A percentile compares a stretch with the other conserved stretches of the same genome.
These are phyloP conservation scores for Pleuronectes platessa DNA, from an alignment of 2,113 vertebrate genomes.

Conservation along the genomic window DNA sequence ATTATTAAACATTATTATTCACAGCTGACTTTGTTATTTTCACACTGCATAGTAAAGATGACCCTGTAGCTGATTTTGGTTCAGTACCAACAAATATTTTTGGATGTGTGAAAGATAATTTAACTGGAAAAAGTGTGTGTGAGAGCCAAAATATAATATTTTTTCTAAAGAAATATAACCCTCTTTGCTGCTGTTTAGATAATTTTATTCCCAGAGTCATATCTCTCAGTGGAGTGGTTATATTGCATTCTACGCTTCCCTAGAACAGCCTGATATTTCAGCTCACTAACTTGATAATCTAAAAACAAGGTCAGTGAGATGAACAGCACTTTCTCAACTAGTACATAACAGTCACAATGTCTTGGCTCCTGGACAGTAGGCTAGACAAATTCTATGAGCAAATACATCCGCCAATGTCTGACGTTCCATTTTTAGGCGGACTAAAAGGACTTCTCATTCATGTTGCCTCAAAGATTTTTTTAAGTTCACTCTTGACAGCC, in stretches of 20 bases:
- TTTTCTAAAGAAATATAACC: neutral
- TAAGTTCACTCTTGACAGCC: too few species aligned
- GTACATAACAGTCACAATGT: neutral
- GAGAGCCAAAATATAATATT: neutral
- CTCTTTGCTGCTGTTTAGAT: neutral
- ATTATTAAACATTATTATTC: too few species aligned
- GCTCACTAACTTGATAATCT: constrained; percentile 8
- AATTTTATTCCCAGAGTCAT: neutral
- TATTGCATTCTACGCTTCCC: constrained; percentile 10
- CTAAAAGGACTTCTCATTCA: too few species aligned
- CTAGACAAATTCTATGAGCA: too few species aligned
- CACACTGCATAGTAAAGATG: too few species aligned
- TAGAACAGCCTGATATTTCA: constrained; percentile 11
- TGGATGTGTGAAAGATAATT: too few species aligned
- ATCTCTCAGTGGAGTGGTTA: constrained; percentile 17
- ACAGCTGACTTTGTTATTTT: too few species aligned
- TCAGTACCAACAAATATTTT: too few species aligned
- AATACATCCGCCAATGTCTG: too few species aligned
- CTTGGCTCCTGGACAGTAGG: neutral
- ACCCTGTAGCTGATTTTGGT: too few species aligned
- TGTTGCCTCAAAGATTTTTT: too few species aligned
- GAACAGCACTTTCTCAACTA: neutral
- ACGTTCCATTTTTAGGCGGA: too few species aligned
- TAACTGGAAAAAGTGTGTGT: neutral
- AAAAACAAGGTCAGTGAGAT: constrained; percentile 5